Evolutionary conservation across 2,888 invertebrate species (phyloP).

Genomic region (Trissolcus japonicus): DNA sequence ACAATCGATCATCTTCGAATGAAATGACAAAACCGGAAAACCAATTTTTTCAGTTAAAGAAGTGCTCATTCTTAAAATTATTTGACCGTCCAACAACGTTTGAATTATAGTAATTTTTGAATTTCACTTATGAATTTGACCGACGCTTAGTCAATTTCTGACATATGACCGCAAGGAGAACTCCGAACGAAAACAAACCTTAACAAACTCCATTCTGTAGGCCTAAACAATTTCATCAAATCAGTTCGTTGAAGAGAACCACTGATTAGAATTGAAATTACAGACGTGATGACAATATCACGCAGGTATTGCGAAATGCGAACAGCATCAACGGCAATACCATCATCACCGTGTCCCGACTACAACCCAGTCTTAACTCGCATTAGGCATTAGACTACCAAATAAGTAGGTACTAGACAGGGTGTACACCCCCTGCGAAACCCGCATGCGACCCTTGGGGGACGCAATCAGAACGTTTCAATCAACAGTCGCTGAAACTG

Average conservation of each 20-base stretch:
- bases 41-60: not conserved
- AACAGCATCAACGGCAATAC: constrained; percentile 54
- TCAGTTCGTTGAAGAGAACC: not conserved
- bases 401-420: constrained; percentile 72
- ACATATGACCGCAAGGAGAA: too few relatives aligned
- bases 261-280: not conserved
- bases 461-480: constrained; percentile 77
- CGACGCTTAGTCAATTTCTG: too few relatives aligned
- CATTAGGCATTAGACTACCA: constrained; percentile 75
- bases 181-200: too few relatives aligned
- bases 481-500: constrained; percentile 72
- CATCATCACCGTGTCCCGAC: constrained; percentile 53
- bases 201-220: too few relatives aligned
- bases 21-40: constrained; percentile 35
- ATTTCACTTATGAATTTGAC: too few relatives aligned
- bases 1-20: constrained; percentile 45
- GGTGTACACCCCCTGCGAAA: constrained; percentile 62
- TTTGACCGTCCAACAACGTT: too few relatives aligned
- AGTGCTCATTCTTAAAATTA: too few relatives aligned
- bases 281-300: constrained; percentile 11
- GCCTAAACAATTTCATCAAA: not conserved
- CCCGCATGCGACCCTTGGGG: constrained; percentile 72
- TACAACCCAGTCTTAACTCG: constrained; percentile 60
- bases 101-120: too few relatives aligned
- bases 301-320: constrained; percentile 26